These are phyloP conservation scores for Malthinus seriepunctatus DNA, from an alignment of 2,888 invertebrate species.

Conservation along the genomic window DNA sequence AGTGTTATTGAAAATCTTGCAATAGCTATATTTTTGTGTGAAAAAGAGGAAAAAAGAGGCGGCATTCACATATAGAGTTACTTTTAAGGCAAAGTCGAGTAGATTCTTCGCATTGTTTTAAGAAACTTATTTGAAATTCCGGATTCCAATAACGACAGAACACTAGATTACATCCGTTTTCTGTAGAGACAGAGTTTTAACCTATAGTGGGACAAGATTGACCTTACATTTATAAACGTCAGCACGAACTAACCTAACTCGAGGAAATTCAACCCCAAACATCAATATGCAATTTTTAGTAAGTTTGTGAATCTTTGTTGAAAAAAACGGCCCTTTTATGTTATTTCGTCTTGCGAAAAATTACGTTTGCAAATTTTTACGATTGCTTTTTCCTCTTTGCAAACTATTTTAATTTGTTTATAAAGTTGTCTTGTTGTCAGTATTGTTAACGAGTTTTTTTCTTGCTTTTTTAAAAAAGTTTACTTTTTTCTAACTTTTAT, in stretches of 20 bases:
- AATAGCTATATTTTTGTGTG: too few relatives aligned
- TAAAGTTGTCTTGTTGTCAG: too few relatives aligned
- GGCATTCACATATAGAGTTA: slow-evolving; percentile 1
- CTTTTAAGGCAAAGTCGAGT: slow-evolving; percentile 1
- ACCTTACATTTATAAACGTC: slow-evolving; percentile 27
- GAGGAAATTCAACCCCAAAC: slow-evolving; percentile 12
- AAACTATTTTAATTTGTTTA: too few relatives aligned
- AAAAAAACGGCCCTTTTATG: too few relatives aligned
- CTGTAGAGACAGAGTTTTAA: slow-evolving; percentile 22
- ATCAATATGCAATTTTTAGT: slow-evolving; percentile 19
- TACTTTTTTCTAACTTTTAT: too few relatives aligned
- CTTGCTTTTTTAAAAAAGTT: too few relatives aligned
- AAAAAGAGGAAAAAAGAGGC: not conserved
- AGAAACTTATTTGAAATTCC: slow-evolving; percentile 20
- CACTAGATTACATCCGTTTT: slow-evolving; percentile 27
- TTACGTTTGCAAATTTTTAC: slow-evolving; percentile 1
- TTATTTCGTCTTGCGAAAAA: not conserved
- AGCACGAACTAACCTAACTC: slow-evolving; percentile 22
- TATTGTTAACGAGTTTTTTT: too few relatives aligned
- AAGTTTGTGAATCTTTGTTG: not conserved
- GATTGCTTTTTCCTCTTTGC: too few relatives aligned
- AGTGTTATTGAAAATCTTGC: too few relatives aligned
- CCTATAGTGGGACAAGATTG: slow-evolving; percentile 21
- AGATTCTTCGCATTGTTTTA: slow-evolving; percentile 10
- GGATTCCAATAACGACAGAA: slow-evolving; percentile 22